Evolutionary conservation across 2,888 invertebrate species (phyloP).

Genomic region (Sphinx pinastri): DNA sequence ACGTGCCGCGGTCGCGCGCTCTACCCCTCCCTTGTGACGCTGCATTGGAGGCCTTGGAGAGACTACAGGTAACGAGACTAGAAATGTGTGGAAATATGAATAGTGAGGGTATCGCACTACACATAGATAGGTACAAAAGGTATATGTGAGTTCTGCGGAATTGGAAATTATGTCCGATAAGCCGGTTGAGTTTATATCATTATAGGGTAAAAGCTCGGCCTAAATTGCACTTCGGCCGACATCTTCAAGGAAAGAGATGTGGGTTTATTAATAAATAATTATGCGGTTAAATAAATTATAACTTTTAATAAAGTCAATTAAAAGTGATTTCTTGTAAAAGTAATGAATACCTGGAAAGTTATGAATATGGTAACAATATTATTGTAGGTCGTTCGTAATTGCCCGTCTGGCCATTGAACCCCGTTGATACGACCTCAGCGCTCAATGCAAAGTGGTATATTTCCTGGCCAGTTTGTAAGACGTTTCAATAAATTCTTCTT

Average conservation of each 20-base stretch:
- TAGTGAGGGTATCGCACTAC: too few species aligned
- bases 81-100: too few species aligned
- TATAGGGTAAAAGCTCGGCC: too few species aligned
- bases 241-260: too few species aligned
- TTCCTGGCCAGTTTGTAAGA: neutral
- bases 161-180: too few species aligned
- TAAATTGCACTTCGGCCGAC: too few species aligned
- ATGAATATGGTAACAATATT: neutral
- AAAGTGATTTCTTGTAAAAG: neutral
- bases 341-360: neutral
- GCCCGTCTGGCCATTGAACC: constrained; percentile 4
- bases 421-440: neutral
- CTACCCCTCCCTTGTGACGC: constrained; percentile 79
- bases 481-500: too few species aligned
- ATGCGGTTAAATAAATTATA: neutral
- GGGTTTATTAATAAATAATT: neutral
- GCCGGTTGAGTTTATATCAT: too few species aligned
- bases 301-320: neutral
- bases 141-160: too few species aligned
- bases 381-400: constrained; percentile 2
- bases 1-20: constrained; percentile 75
- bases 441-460: neutral
- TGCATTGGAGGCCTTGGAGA: constrained; percentile 76
- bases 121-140: too few species aligned
- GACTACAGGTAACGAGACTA: constrained; percentile 80